Percentiles rank a stretch among this genome's conserved stretches.
Evolutionary conservation across 2,113 vertebrate species (phyloP).

Genomic region (Pycnonotus jocosus): DNA sequence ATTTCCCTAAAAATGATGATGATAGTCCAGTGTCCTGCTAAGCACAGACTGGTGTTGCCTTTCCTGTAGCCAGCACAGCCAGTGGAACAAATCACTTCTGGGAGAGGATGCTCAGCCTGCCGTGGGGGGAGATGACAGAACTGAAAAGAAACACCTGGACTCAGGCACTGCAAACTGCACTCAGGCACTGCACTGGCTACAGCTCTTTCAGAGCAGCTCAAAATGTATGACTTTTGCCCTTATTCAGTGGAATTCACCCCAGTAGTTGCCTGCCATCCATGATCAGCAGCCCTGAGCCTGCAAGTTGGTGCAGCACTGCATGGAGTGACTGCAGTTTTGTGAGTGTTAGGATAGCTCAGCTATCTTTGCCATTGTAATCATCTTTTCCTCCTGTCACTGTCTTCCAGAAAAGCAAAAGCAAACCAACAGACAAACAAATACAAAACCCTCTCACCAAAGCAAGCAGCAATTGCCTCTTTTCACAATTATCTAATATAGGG

Average conservation of each 20-base stretch:
- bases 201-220: background rate
- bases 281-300: background rate
- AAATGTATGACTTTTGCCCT: background rate
- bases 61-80: background rate
- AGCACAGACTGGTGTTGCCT: background rate
- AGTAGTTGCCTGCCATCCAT: background rate
- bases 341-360: background rate
- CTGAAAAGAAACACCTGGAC: background rate
- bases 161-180: background rate
- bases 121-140: fast-evolving
- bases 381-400: background rate
- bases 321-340: fast-evolving
- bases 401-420: background rate
- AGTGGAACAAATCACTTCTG: background rate
- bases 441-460: background rate
- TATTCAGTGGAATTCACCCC: background rate
- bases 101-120: background rate
- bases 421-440: background rate
- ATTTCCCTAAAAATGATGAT: background rate
- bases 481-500: background rate
- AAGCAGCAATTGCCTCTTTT: background rate
- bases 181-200: background rate
- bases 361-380: background rate
- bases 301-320: background rate
- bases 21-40: background rate